Conservation (phyloP, 2,113 vertebrate species). For the Nothoprocta pentlandii region DNA sequence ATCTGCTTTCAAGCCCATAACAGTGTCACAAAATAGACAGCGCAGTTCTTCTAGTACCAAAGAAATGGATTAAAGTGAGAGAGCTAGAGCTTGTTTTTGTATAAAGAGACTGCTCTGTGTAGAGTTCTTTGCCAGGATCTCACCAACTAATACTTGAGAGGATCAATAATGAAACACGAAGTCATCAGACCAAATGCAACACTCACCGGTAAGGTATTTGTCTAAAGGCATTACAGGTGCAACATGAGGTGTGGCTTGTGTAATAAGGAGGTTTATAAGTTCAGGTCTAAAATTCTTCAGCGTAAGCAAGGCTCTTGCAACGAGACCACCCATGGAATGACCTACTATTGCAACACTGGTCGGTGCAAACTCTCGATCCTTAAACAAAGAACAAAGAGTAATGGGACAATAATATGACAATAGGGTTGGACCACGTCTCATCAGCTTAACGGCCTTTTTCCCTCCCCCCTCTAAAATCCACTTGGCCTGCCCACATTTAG, state of each 20-base stretch:
- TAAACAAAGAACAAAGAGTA: constrained; percentile 19
- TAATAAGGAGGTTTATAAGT: constrained; percentile 92
- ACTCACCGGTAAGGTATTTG: constrained; percentile 87
- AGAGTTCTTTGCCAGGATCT: background rate
- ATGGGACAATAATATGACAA: background rate
- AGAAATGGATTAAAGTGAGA: background rate
- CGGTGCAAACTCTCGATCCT: constrained; percentile 86
- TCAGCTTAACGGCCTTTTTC: background rate
- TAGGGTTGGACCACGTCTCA: background rate
- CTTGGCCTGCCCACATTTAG: background rate
- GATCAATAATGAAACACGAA: background rate
- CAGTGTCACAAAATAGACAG: background rate
- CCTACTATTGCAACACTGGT: constrained; percentile 91
- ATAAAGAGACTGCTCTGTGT: background rate
- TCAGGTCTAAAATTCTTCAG: constrained; percentile 90
- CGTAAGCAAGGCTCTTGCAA: constrained; percentile 93
- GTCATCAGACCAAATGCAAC: background rate
- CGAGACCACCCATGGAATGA: constrained; percentile 98
- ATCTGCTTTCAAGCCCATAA: background rate
- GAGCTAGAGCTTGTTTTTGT: background rate
- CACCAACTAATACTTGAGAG: background rate
- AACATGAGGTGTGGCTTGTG: constrained; percentile 94
- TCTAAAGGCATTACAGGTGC: constrained; percentile 94
- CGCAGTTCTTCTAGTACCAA: background rate
- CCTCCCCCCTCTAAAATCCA: rapidly evolving